A percentile compares a stretch with the other conserved stretches of the same genome.
Evolutionary conservation across 2,113 vertebrate species (phyloP).

Genomic region (Oreochromis niloticus): DNA sequence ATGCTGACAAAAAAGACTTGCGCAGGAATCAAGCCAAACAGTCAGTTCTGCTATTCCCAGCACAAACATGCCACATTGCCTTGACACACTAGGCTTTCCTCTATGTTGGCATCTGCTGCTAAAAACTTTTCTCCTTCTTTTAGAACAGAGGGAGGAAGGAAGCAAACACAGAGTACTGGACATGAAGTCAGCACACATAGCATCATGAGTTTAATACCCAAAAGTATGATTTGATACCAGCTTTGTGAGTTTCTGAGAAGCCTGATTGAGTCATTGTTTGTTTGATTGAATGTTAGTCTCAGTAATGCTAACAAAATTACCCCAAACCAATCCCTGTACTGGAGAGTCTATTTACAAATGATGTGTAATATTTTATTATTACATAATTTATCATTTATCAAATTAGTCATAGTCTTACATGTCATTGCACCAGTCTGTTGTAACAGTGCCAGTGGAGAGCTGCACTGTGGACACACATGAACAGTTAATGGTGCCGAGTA

Average conservation of each 20-base stretch:
- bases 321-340: not conserved
- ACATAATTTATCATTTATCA: not conserved
- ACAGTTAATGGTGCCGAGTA: not conserved
- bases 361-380: not conserved
- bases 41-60: constrained; percentile 45
- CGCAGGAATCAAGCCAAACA: constrained; percentile 52
- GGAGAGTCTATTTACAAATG: not conserved
- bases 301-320: not conserved
- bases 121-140: constrained; percentile 23
- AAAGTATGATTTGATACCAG: not conserved
- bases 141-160: not conserved
- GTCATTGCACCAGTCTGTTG: not conserved
- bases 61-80: constrained; percentile 15
- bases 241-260: not conserved
- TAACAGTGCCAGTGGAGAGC: not conserved
- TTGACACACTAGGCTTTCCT: constrained; percentile 36
- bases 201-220: not conserved
- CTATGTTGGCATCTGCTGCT: not conserved
- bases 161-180: not conserved
- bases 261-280: not conserved
- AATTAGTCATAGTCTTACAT: not conserved
- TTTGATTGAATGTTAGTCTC: not conserved
- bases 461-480: not conserved
- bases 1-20: constrained; percentile 73
- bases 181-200: not conserved